Evolutionary conservation across 1,140 invertebrate genomes (phyloP).

Genomic region (Vanessa atalanta): DNA sequence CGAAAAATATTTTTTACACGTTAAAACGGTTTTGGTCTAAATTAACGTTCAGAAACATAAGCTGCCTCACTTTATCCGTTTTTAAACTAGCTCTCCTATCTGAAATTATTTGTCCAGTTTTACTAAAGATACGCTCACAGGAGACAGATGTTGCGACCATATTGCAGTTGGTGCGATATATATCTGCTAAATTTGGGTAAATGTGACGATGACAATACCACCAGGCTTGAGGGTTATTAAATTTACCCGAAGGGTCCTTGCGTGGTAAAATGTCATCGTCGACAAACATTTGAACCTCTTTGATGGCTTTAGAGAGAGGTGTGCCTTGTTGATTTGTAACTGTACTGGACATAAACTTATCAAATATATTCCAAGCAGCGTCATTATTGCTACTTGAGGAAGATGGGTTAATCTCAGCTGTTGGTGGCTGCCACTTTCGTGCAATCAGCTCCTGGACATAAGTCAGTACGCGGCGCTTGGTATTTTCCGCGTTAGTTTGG

Average conservation of each 20-base stretch:
- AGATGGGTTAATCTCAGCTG: neutral
- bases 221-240: slow-evolving; percentile 39
- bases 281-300: slow-evolving; percentile 38
- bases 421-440: neutral
- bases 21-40: neutral
- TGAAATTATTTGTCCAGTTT: slow-evolving; percentile 25
- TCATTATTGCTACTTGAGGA: neutral
- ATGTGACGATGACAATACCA: slow-evolving; percentile 41
- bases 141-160: slow-evolving; percentile 45
- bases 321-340: slow-evolving; percentile 10
- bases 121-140: slow-evolving; percentile 34
- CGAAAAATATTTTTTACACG: no score
- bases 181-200: slow-evolving; percentile 43
- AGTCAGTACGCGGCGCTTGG: slow-evolving; percentile 35
- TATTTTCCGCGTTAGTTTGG: slow-evolving; percentile 28
- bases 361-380: slow-evolving; percentile 29
- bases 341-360: slow-evolving; percentile 7
- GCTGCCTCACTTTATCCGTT: slow-evolving; percentile 20
- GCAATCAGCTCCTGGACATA: slow-evolving; percentile 20
- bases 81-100: slow-evolving; percentile 22
- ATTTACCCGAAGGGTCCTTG: slow-evolving; percentile 26
- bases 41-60: slow-evolving; percentile 32
- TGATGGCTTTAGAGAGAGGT: slow-evolving; percentile 36
- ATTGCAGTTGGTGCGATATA: slow-evolving; percentile 34
- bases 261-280: slow-evolving; percentile 30